Evolutionary conservation across 2,888 invertebrate genomes (phyloP), one percentile per base, ranked within the genome.

Genomic region (Atrina japonica): DNA sequence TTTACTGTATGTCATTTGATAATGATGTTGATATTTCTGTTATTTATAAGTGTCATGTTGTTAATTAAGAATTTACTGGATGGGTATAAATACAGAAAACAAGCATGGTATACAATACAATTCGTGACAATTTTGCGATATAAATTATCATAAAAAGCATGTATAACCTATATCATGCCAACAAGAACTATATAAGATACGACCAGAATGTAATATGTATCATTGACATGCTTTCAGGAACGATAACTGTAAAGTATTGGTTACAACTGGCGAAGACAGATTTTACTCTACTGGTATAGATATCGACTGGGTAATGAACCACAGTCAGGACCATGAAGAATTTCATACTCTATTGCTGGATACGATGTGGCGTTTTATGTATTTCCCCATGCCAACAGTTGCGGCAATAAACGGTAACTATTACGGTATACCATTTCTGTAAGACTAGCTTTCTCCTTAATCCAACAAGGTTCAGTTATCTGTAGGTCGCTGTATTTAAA

Each of bases 281-380:
- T 86, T 81, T 50, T 88, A 82, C 81, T 81, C 82, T 52, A 88
- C 86, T 75, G 88, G 88, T 5, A 69, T 88, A 2, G 87, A 88
- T 70, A 61, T 86, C 1, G 66, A 77, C 1, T 85, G 76, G 76
- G 21, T 85, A 56, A 16, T 45, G 0, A 29, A 65, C 9, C 49
- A 69, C 14, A n/a, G n/a, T n/a, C n/a, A n/a, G n/a, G n/a, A n/a
- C n/a, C n/a, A n/a, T n/a, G n/a, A n/a, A 59, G 70, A 50, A 16
- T 78, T 70, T 43, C 29, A 45, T 14, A 14, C 11, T 11, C 14
- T 45, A 11, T 52, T 77, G 7, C 45, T 63, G 2, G 60, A 70
- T 6, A 43, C 68, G 7, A 18, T 81, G 7, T 58, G 66, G 35
- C 75, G 86, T 30, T 30, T 88, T 23, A 70, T 86, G 21, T 77